Base-by-base conservation (phyloP, 2,888 invertebrate species). In the Aleiodes alternator region DNA sequence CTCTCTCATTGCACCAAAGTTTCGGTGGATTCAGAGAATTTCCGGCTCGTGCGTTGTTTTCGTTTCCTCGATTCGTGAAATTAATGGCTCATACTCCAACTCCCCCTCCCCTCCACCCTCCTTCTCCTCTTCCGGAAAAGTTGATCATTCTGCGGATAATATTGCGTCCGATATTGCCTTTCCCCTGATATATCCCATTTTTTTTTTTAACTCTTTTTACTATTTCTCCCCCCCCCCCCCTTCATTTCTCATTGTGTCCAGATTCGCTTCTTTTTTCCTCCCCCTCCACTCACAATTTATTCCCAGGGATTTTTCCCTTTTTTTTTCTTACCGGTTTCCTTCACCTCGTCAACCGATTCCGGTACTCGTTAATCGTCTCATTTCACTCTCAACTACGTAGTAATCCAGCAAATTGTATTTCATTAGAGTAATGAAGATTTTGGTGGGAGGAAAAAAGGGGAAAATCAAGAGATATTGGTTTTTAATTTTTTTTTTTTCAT, bases 21-120 rank as follows among this genome's bases (percentile, higher is more conserved):
- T 75, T 59, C 51, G 9, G 72, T 77, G 70, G 66, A 73, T 73
- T 73, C 43, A 31, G 31, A 48, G 73, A 73, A 73, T 73, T 73
- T 73, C 66, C 73, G 66, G 73, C 61, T 64, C 61, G 43, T 53
- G 56, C 66, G 73, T 73, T 73, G 73, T 73, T 73, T 73, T 73
- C 73, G 73, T 73, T 73, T 73, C 56, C 73, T 57, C 48, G 56
- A 66, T 50, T 72, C 59, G 16, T 51, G 53, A 68, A 73, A 73
- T 73, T 73, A 73, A 73, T 73, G 66, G 73, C 56, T 73, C 43
- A 73, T 73, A 56, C 66, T 66, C 43, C 38, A 51, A 55, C 55
- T 48, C 29, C 66, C 64, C 64, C 12, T 48, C 43, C 43, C 43
- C 43, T 9, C 38, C 61, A 9, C 31, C 38, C 61, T 23, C 61